Percentiles rank a stretch among this genome's conserved stretches.
phyloP scores from a whole-genome alignment of 2,797 vertebrate species.

The Dendrocincla tyrannina region DNA sequence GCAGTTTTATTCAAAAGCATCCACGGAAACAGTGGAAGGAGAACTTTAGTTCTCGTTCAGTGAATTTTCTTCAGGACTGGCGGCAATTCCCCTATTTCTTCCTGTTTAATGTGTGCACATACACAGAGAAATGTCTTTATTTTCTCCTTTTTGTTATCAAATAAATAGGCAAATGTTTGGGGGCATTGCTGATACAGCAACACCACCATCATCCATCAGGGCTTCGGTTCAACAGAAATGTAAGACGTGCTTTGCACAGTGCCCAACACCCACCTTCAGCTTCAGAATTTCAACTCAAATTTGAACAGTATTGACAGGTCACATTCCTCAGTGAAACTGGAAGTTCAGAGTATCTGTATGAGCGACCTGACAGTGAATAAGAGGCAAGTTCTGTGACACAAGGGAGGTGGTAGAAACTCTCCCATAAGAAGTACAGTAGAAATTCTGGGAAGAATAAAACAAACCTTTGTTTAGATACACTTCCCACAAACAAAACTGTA shows the following conservation, averaged over 20 bases:
- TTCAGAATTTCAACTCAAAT: neutral
- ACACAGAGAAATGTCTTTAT: neutral
- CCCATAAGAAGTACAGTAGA: rapidly evolving
- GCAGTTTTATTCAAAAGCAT: neutral
- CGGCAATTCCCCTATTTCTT: neutral
- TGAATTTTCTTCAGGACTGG: neutral
- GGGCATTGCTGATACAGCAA: neutral
- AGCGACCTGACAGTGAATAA: neutral
- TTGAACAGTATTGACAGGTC: neutral
- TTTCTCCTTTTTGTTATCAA: neutral
- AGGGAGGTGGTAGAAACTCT: neutral
- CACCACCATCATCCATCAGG: rapidly evolving
- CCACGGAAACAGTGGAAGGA: neutral
- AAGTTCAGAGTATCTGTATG: neutral
- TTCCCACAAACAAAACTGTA: neutral
- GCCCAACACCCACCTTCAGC: neutral
- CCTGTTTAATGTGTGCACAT: rapidly evolving
- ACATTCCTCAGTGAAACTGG: neutral
- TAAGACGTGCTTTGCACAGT: neutral
- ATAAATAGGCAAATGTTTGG: neutral
- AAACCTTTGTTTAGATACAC: neutral
- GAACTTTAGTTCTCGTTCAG: neutral
- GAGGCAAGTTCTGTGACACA: neutral
- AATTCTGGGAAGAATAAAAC: neutral
- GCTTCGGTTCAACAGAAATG: neutral